phyloP scores from a whole-genome alignment of 1,140 invertebrate genomes.

The Drosophila kikkawai region DNA sequence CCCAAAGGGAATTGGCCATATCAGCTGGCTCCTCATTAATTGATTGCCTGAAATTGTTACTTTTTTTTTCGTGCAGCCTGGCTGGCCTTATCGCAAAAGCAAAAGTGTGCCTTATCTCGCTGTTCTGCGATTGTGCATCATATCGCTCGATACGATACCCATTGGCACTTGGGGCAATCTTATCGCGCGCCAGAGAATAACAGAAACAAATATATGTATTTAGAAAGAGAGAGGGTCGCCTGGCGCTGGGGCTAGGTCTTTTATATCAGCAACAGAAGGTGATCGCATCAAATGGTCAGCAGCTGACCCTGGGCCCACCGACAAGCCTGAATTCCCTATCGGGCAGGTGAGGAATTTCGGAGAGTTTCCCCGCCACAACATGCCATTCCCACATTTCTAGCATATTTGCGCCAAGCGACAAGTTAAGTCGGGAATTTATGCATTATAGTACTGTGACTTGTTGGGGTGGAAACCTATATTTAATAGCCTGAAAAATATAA shows the following conservation, averaged over 20 bases:
- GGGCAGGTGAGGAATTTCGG: constrained; percentile 8
- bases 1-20: constrained; percentile 48
- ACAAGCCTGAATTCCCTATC: background rate
- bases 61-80: constrained; percentile 15
- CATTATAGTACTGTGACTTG: background rate
- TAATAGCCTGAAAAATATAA: background rate
- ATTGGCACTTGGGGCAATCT: constrained; percentile 54
- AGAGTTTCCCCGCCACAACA: constrained; percentile 5
- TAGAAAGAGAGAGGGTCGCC: background rate
- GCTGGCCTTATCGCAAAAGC: constrained; percentile 45
- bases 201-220: constrained; percentile 18
- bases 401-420: constrained; percentile 1
- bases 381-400: constrained; percentile 14
- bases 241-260: background rate
- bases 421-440: constrained; percentile 1
- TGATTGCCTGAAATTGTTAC: constrained; percentile 72
- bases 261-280: constrained; percentile 5
- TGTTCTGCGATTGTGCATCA: constrained; percentile 39
- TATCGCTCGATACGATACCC: constrained; percentile 40
- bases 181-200: constrained; percentile 25
- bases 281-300: constrained; percentile 35
- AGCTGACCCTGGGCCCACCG: constrained; percentile 13
- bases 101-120: constrained; percentile 65
- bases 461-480: background rate
- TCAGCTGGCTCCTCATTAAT: constrained; percentile 71